Base-by-base conservation (phyloP, 2,888 invertebrate species). In the Drosophila mettleri region DNA sequence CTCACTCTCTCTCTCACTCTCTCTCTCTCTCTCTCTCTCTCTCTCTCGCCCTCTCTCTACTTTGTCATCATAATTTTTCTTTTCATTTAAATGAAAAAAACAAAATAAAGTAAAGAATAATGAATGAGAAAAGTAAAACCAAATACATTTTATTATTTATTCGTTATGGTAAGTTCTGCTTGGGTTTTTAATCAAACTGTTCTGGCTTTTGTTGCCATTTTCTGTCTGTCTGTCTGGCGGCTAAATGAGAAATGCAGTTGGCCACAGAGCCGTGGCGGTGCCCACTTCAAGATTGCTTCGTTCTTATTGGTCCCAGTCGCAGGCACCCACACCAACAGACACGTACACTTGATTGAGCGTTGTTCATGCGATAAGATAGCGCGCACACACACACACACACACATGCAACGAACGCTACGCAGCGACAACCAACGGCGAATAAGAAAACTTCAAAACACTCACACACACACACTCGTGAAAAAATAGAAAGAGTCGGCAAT, bases 121-220 rank as follows among this genome's bases (percentile, higher is more conserved):
- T n/a, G 27, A 52, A 38, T 10, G 31, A n/a, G 62, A 68, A 46
- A 53, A 41, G 49, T 41, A 34, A 70, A 71, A 65, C 62, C 72
- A 83, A 88, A 86, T 84, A 84, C 86, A 88, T 86, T 86, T 83
- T 83, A 85, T 79, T 82, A 86, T 85, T 81, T 86, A 80, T 85
- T 81, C 66, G 76, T 72, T 63, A 60, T 78, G 81, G 62, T 53
- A 72, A 69, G 68, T 72, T 67, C 68, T 64, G 48, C 69, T 86
- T 59, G 54, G 38, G 52, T 78, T 83, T 72, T 72, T 80, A 78
- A 76, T 80, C 80, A 78, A 80, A 72, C 80, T 55, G 64, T 29
- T 73, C 58, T 60, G 38, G 20, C 10, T 43, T 58, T 58, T 51
- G 27, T 36, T 36, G 18, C 8, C 53, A 22, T 69, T 69, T 49